Base-by-base conservation (phyloP, 2,113 vertebrate species). In the Mesocricetus auratus region DNA sequence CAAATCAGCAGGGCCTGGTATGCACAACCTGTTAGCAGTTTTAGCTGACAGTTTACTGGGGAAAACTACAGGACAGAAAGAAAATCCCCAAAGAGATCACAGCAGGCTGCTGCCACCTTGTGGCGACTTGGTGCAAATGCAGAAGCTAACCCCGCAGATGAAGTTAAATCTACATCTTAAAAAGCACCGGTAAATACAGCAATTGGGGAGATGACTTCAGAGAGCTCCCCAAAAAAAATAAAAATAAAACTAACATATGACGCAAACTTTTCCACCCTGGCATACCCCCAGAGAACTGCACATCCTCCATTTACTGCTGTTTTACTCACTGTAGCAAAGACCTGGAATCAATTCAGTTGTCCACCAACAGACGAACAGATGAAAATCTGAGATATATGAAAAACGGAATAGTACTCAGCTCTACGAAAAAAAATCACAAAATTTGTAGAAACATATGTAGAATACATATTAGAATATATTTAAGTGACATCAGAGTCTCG, bases 71-170 rank as follows among this genome's bases (percentile, higher is more conserved):
- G n/a, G 31, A 47, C 11, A 29, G 39, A 79, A 22, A 33, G 36
- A 45, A 15, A 64, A 47, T 10, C 45, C 47, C n/a, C 66, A 10
- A 16, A 50, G 50, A 45, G 68, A 83, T n/a, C n/a, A 78, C 36
- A 47, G 96, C 39, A 9, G 82, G 29, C 86, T 94, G 90, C 96
- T 97, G 96, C 97, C 97, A 96, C 92, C 97, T 22, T 68, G 95
- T 97, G 97, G 94, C 24, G 2, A 21, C 3, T 29, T 58, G 1
- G 36, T 36, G 21, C 22, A 93, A 92, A 73, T 16, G 11, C 2
- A 73, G 58, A 56, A 68, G 64, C 7, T 81, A 90, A 60, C 6
- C 17, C 6, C 7, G 7, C 11, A 22, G 73, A 39, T 33, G 81
- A 95, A 96, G 82, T 16, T 15, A 36, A 92, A 47, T 7, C 19